These are phyloP conservation scores for Mactra quadrangularis DNA, from an alignment of 1,140 invertebrate species.

Conservation along the genomic window DNA sequence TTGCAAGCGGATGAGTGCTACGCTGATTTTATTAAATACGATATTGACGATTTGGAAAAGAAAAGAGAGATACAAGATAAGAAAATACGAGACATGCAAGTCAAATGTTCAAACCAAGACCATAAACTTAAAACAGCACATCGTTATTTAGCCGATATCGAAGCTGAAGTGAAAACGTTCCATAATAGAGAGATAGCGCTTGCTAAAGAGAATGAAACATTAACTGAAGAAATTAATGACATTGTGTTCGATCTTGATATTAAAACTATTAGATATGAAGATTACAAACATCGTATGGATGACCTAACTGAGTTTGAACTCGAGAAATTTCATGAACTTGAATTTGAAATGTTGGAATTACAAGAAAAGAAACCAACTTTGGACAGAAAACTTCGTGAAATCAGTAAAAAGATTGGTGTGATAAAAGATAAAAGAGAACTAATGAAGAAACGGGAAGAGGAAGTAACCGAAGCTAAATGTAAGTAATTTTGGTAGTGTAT, in stretches of 20 bases:
- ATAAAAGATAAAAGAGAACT: slow-evolving; percentile 52
- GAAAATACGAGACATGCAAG: slow-evolving; percentile 61
- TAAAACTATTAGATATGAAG: slow-evolving; percentile 65
- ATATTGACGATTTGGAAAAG: slow-evolving; percentile 70
- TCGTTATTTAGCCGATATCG: slow-evolving; percentile 55
- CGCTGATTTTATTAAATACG: slow-evolving; percentile 66
- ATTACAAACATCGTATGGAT: slow-evolving; percentile 35
- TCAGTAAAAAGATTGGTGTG: slow-evolving; percentile 61
- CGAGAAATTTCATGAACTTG: slow-evolving; percentile 63
- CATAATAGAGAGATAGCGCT: slow-evolving; percentile 54
- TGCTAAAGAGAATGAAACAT: slow-evolving; percentile 55
- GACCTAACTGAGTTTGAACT: slow-evolving; percentile 45
- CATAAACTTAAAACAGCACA: slow-evolving; percentile 69
- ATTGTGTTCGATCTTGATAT: slow-evolving; percentile 71
- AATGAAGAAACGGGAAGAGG: slow-evolving; percentile 44
- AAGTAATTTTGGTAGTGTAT: slow-evolving; percentile 13
- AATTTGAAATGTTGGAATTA: slow-evolving; percentile 62
- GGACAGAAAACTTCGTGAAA: slow-evolving; percentile 63
- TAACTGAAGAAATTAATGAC: slow-evolving; percentile 62
- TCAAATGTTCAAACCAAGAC: slow-evolving; percentile 67
- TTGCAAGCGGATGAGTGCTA: slow-evolving; percentile 71
- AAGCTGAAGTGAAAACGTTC: slow-evolving; percentile 65
- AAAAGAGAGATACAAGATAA: slow-evolving; percentile 61
- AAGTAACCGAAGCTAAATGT: slow-evolving; percentile 39
- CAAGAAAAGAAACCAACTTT: slow-evolving; percentile 60